A percentile compares a stretch with the other conserved stretches of the same genome.
These are phyloP conservation scores for Poecilia wingei DNA, from an alignment of 2,797 vertebrate species.

Conservation along the genomic window DNA sequence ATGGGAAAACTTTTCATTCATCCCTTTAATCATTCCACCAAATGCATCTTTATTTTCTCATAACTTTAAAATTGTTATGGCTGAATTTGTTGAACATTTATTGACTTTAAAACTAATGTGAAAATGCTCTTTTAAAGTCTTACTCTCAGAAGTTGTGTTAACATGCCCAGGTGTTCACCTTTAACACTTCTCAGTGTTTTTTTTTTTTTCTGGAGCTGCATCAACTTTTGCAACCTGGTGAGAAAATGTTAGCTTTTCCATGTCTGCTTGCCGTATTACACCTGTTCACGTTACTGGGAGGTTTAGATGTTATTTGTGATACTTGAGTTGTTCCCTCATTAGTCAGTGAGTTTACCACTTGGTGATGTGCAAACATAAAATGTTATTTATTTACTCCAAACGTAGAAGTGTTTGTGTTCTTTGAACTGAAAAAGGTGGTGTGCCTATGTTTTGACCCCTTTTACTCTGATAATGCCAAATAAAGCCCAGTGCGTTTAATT, in stretches of 20 bases:
- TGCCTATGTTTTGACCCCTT: not conserved
- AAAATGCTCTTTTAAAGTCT: not conserved
- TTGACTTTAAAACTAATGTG: not conserved
- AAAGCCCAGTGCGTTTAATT: not conserved
- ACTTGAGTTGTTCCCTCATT: not conserved
- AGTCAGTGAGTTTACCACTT: not conserved
- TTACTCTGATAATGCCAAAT: not conserved
- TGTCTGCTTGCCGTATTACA: constrained; percentile 9
- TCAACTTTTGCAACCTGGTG: constrained; percentile 43
- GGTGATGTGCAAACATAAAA: not conserved
- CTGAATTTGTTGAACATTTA: not conserved
- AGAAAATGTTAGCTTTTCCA: constrained; percentile 51
- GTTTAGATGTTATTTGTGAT: not conserved
- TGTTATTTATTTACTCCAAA: not conserved
- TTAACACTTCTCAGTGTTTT: not conserved
- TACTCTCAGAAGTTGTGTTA: not conserved
- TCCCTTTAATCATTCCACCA: not conserved
- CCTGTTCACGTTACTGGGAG: constrained; percentile 6
- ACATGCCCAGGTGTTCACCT: constrained; percentile 8
- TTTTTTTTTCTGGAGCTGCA: constrained; percentile 15
- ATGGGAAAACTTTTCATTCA: not conserved
- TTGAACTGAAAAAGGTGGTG: not conserved
- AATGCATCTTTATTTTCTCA: not conserved
- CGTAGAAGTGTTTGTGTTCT: not conserved
- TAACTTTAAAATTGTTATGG: not conserved